Evolutionary conservation across 2,888 invertebrate genomes (phyloP).

Genomic region (Dryocosmus kuriphilus): DNA sequence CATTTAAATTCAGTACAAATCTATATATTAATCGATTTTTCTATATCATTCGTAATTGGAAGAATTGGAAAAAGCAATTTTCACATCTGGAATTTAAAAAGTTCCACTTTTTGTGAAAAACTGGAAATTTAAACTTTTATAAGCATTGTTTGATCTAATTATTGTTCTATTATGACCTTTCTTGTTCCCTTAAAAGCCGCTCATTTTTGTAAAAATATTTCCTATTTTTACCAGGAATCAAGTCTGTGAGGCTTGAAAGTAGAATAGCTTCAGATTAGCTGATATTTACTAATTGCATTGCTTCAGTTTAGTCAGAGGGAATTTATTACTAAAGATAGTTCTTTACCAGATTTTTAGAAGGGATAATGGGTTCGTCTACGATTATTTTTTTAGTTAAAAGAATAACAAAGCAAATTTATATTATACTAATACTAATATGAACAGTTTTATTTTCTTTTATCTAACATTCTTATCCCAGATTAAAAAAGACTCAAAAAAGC

Average conservation of each 20-base stretch:
- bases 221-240: background rate
- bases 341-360: constrained; percentile 1
- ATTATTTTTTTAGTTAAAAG: constrained; percentile 11
- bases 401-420: background rate
- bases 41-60: no score
- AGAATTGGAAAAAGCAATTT: no score
- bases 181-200: background rate
- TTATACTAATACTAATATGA: background rate
- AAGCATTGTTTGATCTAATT: no score
- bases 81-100: no score
- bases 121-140: no score
- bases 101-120: no score
- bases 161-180: background rate
- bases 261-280: background rate
- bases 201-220: background rate
- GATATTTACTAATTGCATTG: background rate
- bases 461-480: background rate
- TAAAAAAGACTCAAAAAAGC: background rate
- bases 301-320: background rate
- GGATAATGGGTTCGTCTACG: constrained; percentile 26
- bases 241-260: background rate
- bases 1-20: no score
- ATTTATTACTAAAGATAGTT: background rate
- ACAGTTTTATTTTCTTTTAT: background rate
- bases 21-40: no score